Percentiles rank a stretch among this genome's conserved stretches.
These are phyloP conservation scores for Portevinia maculata DNA, from an alignment of 2,888 invertebrate genomes.

Conservation along the genomic window DNA sequence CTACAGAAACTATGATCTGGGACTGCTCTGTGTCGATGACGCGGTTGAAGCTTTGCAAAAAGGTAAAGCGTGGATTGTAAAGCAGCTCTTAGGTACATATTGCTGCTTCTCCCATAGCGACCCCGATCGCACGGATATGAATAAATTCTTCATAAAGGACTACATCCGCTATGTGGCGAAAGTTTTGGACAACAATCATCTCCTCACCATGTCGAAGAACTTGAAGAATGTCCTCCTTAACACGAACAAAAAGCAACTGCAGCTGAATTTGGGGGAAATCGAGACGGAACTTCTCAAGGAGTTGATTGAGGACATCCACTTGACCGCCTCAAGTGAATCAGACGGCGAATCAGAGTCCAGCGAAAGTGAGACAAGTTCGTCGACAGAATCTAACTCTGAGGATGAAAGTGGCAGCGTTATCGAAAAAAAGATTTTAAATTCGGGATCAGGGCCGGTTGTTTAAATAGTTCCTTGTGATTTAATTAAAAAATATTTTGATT, in stretches of 20 bases:
- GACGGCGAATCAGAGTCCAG: constrained; percentile 75
- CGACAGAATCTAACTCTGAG: constrained; percentile 66
- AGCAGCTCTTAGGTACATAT: constrained; percentile 79
- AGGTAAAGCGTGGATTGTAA: constrained; percentile 79
- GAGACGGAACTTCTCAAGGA: constrained; percentile 80
- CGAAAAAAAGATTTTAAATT: constrained; percentile 36
- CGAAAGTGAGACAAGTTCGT: constrained; percentile 50
- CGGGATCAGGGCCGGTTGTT: too few species aligned
- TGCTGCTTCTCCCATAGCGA: constrained; percentile 77
- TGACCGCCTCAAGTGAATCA: constrained; percentile 71
- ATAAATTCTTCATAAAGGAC: constrained; percentile 79
- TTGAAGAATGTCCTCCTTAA: constrained; percentile 79
- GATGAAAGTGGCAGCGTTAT: constrained; percentile 68
- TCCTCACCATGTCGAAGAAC: constrained; percentile 79
- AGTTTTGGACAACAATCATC: constrained; percentile 75
- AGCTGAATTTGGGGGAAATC: constrained; percentile 78
- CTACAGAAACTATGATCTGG: constrained; percentile 81
- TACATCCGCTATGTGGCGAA: constrained; percentile 79
- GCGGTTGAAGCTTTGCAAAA: constrained; percentile 79
- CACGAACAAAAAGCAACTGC: constrained; percentile 78
- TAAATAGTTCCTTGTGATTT: too few species aligned
- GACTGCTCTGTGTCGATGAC: constrained; percentile 79
- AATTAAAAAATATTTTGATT: too few species aligned
- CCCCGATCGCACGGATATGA: constrained; percentile 77
- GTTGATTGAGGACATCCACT: constrained; percentile 79